Percentiles rank a stretch among this genome's conserved stretches.
These are phyloP conservation scores for Salmo trutta DNA, from an alignment of 2,797 vertebrate species.

Conservation along the genomic window DNA sequence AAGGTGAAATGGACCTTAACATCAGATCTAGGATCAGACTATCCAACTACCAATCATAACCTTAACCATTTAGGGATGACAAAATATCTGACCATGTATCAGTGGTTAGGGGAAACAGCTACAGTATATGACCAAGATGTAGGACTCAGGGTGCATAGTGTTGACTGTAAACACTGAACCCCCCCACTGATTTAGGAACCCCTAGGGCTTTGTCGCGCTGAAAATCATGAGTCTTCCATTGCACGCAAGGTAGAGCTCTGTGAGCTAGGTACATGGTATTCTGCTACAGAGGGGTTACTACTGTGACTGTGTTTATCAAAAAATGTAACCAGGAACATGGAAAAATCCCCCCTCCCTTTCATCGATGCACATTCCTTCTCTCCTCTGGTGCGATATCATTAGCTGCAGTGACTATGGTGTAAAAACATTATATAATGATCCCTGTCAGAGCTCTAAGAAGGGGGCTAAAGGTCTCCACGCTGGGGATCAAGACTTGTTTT, in stretches of 20 bases:
- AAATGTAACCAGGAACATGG: background rate
- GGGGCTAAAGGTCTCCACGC: slow-evolving; percentile 22
- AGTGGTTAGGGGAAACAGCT: background rate
- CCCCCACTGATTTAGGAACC: background rate
- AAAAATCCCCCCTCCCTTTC: background rate
- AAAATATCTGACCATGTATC: background rate
- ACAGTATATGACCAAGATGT: no score
- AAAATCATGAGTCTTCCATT: slow-evolving; percentile 4
- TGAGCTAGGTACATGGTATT: background rate
- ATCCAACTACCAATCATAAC: background rate
- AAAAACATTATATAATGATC: slow-evolving; percentile 47
- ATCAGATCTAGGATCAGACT: background rate
- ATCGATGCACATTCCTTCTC: background rate
- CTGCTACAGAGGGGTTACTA: background rate
- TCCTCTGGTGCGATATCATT: background rate
- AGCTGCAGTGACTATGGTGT: background rate
- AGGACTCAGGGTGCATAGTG: no score
- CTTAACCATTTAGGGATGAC: background rate
- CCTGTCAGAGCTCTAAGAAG: slow-evolving; percentile 6
- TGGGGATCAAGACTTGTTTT: slow-evolving; percentile 10
- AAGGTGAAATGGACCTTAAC: background rate
- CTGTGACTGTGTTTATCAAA: background rate
- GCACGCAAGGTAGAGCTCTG: background rate
- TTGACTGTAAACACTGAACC: no score
- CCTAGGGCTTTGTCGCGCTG: slow-evolving; percentile 1